Evolutionary conservation across 2,113 vertebrate genomes (phyloP), one percentile per base, ranked within the genome.

Genomic region (Nesoenas mayeri): DNA sequence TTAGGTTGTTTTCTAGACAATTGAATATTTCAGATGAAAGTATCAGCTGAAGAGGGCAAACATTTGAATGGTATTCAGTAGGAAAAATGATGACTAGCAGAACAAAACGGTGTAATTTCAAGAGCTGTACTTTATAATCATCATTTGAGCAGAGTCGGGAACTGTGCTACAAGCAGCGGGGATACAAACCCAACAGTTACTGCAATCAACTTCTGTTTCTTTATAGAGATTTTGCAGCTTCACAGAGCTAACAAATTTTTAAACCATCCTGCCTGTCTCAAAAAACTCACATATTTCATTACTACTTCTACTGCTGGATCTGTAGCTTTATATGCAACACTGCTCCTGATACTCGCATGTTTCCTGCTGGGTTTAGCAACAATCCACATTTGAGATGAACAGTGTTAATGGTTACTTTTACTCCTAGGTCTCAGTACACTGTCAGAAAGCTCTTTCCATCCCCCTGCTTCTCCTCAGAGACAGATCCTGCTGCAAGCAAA

Each of bases 1-100:
- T 91, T 56, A 25, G 38, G 77, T 83, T 88, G 91, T 95, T 95
- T 96, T 91, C 69, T 75, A 87, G 83, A 81, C 80, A 91, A 96
- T 60, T 85, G 78, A 70, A 78, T 88, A 88, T 84, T 70, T 70
- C 77, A 56, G 73, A 57, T 2, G 5, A 83, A 91, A 81, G 81
- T 66, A 93, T 60, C 77, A 93, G 88, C 75, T 48, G n/a, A 93
- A 91, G 74, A 78, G 54, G 79, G 66, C 85, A 91, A 91, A 95
- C 64, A 92, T 95, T 84, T 95, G 90, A 97, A 82, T 54, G 81
- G 66, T 19, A 51, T 25, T 81, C 72, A 75, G 88, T 31, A 72
- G 4, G 10, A 79, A 69, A 74, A 81, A 21, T 4, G 32, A 92
- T 87, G 89, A 84, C 93, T 89, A 94, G 62, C 44, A 20, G 77